A percentile compares a stretch with the other conserved stretches of the same genome.
Evolutionary conservation across 2,797 vertebrate species (phyloP).

Genomic region (Mus spretus): DNA sequence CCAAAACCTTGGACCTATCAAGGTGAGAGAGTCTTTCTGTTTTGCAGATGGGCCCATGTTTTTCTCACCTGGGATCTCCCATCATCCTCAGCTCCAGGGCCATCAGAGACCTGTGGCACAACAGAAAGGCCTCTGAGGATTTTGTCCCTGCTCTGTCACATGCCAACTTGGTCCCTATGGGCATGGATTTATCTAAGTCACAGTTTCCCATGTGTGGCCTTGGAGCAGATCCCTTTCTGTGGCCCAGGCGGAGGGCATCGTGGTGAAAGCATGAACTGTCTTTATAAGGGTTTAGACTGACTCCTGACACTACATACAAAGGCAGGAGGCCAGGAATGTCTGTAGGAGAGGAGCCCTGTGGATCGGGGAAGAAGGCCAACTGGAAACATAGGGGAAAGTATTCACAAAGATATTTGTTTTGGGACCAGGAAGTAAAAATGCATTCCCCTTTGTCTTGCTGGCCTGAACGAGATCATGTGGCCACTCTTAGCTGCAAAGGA

Average conservation of each 20-base stretch:
- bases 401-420: not conserved
- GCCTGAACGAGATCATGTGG: not conserved
- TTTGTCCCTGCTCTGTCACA: not conserved
- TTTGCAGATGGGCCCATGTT: not conserved
- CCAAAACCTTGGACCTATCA: not conserved
- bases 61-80: not conserved
- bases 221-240: not conserved
- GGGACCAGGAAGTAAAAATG: not conserved
- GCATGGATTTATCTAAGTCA: constrained; percentile 15
- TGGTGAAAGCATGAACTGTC: not conserved
- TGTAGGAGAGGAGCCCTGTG: not conserved
- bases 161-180: not conserved
- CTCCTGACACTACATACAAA: not conserved
- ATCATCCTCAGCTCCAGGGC: not conserved
- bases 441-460: not conserved
- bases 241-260: not conserved
- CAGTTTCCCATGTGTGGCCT: not conserved
- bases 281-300: not conserved
- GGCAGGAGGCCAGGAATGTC: not conserved
- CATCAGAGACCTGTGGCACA: not conserved
- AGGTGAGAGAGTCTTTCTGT: not conserved
- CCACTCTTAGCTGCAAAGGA: constrained; percentile 34
- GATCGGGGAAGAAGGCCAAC: not conserved
- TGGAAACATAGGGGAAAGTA: not conserved
- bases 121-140: not conserved